Conservation (phyloP, 2,113 vertebrate species). For the Salvator merianae region DNA sequence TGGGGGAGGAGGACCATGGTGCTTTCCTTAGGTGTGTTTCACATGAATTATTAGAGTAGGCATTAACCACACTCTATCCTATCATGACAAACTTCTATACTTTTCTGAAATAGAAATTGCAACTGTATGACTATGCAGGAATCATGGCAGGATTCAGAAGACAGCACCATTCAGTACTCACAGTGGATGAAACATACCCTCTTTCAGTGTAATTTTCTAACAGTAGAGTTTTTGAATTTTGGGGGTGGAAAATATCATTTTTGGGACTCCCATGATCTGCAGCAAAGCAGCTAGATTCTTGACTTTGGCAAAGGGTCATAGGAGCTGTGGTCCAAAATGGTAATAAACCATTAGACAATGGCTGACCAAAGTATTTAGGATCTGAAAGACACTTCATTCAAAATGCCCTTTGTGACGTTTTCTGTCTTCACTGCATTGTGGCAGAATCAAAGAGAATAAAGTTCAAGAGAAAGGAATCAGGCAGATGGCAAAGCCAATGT, state of each 20-base stretch:
- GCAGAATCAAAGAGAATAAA: not conserved
- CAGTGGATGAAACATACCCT: too few relatives aligned
- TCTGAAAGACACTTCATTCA: not conserved
- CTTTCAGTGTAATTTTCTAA: too few relatives aligned
- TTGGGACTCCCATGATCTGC: too few relatives aligned
- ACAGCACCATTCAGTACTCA: too few relatives aligned
- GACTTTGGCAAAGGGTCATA: too few relatives aligned
- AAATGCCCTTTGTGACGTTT: not conserved
- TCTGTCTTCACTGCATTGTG: not conserved
- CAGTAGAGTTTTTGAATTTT: too few relatives aligned
- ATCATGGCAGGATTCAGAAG: not conserved
- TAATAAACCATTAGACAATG: not conserved
- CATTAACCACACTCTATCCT: constrained; percentile 24
- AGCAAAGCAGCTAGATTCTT: too few relatives aligned
- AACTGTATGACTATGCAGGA: not conserved
- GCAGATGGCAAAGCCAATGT: not conserved
- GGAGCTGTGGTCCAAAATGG: too few relatives aligned
- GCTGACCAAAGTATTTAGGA: not conserved
- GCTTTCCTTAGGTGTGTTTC: constrained; percentile 41
- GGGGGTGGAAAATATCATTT: too few relatives aligned
- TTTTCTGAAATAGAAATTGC: not conserved
- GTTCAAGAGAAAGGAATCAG: not conserved
- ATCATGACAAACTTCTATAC: constrained; percentile 6
- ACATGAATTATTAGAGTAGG: constrained; percentile 23
- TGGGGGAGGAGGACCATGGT: constrained; percentile 8